A percentile compares a stretch with the other conserved stretches of the same genome.
Conservation (phyloP, 2,113 vertebrate species). For the Bombycilla garrulus region DNA sequence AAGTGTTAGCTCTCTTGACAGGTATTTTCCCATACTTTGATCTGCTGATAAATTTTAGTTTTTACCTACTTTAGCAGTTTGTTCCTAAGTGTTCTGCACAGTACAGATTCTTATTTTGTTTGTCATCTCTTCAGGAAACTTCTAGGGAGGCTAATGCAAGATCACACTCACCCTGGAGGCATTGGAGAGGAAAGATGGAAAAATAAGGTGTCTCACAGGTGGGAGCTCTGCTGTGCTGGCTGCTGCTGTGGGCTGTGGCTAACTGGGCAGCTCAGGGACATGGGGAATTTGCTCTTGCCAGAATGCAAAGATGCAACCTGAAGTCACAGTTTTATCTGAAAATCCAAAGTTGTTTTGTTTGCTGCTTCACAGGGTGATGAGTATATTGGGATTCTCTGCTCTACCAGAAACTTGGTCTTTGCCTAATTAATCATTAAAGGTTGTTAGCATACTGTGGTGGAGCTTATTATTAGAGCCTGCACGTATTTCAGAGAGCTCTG, state of each 20-base stretch:
- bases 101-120: not conserved
- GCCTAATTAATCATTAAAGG: conserved; percentile 76
- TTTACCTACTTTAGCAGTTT: not conserved
- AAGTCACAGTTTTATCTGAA: conserved; percentile 9
- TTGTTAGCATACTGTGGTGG: conserved; percentile 69
- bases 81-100: not conserved
- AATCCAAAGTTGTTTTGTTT: conserved; percentile 45
- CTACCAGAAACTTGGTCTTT: conserved; percentile 66
- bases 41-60: not conserved
- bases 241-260: not conserved
- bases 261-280: not conserved
- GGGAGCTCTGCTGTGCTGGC: not conserved
- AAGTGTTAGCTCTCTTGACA: not conserved
- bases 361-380: conserved; percentile 24
- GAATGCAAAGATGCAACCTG: conserved; percentile 4
- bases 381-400: conserved; percentile 42
- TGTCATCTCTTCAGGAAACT: not conserved
- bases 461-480: conserved; percentile 71
- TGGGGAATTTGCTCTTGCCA: not conserved
- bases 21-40: not conserved
- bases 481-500: conserved; percentile 63
- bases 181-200: not conserved
- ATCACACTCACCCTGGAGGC: rapidly evolving
- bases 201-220: not conserved
- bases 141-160: not conserved